Conservation (phyloP, 92 coral and sea anemone genomes). For the Phenganax subtilis region DNA sequence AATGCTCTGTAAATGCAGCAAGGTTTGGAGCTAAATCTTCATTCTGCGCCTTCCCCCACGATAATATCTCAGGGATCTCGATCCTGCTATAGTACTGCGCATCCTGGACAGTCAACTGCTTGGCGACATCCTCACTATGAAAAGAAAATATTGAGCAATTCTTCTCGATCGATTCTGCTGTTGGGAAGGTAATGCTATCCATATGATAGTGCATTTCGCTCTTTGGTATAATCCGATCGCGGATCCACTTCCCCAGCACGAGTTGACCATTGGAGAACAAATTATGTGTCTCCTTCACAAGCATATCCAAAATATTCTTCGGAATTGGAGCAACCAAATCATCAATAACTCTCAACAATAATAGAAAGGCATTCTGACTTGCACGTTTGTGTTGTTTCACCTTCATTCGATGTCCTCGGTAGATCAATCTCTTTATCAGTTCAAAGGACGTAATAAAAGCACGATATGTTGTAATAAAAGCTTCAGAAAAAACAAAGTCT, state of each 20-base stretch:
- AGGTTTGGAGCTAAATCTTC: constrained; percentile 85
- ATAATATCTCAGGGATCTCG: constrained; percentile 92
- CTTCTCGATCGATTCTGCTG: constrained; percentile 37
- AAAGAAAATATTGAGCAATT: constrained; percentile 67
- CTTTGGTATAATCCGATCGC: constrained; percentile 88
- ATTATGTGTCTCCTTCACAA: constrained; percentile 83
- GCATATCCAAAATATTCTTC: constrained; percentile 79
- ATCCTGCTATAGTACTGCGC: constrained; percentile 80
- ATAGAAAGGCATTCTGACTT: constrained; percentile 82
- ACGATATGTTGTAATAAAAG: constrained; percentile 87
- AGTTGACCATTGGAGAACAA: constrained; percentile 83
- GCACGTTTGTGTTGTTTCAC: constrained; percentile 93
- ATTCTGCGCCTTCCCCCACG: constrained; percentile 99
- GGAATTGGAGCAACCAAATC: constrained; percentile 90
- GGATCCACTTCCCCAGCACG: constrained; percentile 70
- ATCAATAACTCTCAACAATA: constrained; percentile 83
- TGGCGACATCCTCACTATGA: constrained; percentile 78
- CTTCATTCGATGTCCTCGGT: constrained; percentile 89
- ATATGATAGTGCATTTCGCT: constrained; percentile 79
- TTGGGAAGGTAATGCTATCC: constrained; percentile 57
- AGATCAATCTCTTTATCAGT: constrained; percentile 70
- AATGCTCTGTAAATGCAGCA: constrained; percentile 86
- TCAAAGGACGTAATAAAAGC: constrained; percentile 79
- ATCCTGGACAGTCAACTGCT: constrained; percentile 83
- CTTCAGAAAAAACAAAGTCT: constrained; percentile 87